A percentile compares a stretch with the other conserved stretches of the same genome.
Conservation (phyloP, 2,113 vertebrate species). For the Cheilinus undulatus region DNA sequence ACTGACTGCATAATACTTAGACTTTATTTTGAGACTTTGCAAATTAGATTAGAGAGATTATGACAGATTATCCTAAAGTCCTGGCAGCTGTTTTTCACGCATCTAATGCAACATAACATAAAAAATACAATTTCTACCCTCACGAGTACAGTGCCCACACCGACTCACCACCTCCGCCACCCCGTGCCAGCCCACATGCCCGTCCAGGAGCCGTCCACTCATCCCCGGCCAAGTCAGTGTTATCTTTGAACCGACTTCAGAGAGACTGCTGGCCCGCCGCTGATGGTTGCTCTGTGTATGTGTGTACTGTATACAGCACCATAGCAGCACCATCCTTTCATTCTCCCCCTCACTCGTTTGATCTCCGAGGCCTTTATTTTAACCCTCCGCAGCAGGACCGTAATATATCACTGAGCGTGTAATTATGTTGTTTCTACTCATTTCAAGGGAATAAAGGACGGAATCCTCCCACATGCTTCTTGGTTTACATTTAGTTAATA, state of each 20-base stretch:
- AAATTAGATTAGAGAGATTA: slow-evolving; percentile 45
- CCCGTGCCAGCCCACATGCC: slow-evolving; percentile 57
- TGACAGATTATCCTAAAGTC: slow-evolving; percentile 17
- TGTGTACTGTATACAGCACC: slow-evolving; percentile 35
- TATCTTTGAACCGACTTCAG: slow-evolving; percentile 81
- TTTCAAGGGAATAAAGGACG: slow-evolving; percentile 54
- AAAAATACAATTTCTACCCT: background rate
- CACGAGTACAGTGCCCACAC: background rate
- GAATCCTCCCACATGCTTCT: slow-evolving; percentile 46
- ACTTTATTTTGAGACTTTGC: slow-evolving; percentile 13
- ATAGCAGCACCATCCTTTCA: slow-evolving; percentile 48
- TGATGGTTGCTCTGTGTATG: slow-evolving; percentile 38
- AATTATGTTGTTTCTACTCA: slow-evolving; percentile 62
- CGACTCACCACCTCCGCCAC: background rate
- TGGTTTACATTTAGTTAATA: slow-evolving; percentile 50
- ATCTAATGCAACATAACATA: background rate
- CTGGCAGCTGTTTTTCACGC: background rate
- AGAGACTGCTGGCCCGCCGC: slow-evolving; percentile 48
- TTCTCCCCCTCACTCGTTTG: slow-evolving; percentile 38
- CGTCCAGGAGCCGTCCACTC: slow-evolving; percentile 62
- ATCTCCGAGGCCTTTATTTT: slow-evolving; percentile 52
- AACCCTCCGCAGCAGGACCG: slow-evolving; percentile 39
- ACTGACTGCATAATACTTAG: background rate
- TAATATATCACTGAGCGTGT: slow-evolving; percentile 51
- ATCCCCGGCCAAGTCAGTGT: slow-evolving; percentile 71